Base-by-base conservation (phyloP, 2,113 vertebrate species). In the Pycnonotus jocosus region DNA sequence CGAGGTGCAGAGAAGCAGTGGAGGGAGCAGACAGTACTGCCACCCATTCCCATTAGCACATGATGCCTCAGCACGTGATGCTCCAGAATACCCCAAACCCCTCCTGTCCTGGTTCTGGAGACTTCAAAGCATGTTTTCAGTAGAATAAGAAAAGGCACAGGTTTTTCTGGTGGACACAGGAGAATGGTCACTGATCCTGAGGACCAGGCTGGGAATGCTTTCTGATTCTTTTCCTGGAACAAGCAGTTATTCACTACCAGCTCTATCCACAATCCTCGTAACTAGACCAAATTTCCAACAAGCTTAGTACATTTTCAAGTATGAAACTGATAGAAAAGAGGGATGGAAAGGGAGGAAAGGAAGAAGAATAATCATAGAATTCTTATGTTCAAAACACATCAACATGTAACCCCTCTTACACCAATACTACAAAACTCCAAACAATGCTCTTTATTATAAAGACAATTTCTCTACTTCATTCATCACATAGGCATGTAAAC, bases 51-150 rank as follows among this genome's bases (percentile, higher is more conserved):
- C 21, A 56, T 47, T 27, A 61, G 16, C 28, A 23, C 45, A 45
- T 22, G 10, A 25, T 27, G 19, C 30, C 44, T 30, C 37, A 47
- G n/a, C 2, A 1, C 5, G 4, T 0, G 1, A 16, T 1, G 2
- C 19, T 60, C 19, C n/a, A 35, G 6, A 51, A 38, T 15, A 62
- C 4, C 18, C 68, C 66, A 90, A 56, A 56, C 4, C 12, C 20
- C 50, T 22, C 3, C 30, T 76, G 50, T 47, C 21, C 37, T 23
- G 21, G 45, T 23, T 77, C 50, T 37, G 30, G 40, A 73, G 60
- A 45, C 17, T 81, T 90, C 37, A 56, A 13, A 61, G 37, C 42
- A 44, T 15, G 15, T 48, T 72, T 77, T 42, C 79, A 64, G 64
- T 5, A n/a, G 48, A 54, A 69, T 3, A 79, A 80, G 23, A 66